These are phyloP conservation scores for Drosophila aldrichi DNA, from an alignment of 2,888 invertebrate genomes.

Conservation along the genomic window DNA sequence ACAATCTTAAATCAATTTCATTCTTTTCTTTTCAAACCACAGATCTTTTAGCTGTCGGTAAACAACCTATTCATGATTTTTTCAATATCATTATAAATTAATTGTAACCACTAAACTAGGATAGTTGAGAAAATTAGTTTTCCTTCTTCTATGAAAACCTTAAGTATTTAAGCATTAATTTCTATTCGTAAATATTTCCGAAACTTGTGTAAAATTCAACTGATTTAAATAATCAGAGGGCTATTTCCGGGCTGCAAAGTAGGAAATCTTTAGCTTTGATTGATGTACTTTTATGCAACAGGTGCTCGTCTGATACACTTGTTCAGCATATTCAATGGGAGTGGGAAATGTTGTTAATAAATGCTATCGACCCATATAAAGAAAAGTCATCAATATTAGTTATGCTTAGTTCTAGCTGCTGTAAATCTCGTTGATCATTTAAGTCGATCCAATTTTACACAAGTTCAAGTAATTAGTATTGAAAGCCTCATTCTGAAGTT, in stretches of 20 bases:
- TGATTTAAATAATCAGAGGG: neutral
- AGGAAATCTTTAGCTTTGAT: neutral
- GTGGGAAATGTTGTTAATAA: neutral
- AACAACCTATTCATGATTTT: neutral
- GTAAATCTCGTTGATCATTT: neutral
- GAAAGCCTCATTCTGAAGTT: neutral
- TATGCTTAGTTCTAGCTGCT: neutral
- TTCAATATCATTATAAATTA: neutral
- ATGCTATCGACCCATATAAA: neutral
- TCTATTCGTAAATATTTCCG: neutral
- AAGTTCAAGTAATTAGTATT: neutral
- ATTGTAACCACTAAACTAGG: neutral
- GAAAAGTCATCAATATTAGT: neutral
- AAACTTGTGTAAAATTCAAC: slow-evolving; percentile 6
- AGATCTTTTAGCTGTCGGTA: slow-evolving; percentile 5
- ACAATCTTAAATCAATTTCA: slow-evolving; percentile 34
- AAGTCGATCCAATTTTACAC: neutral
- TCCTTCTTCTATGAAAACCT: neutral
- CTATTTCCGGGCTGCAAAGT: neutral
- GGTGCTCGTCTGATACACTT: slow-evolving; percentile 5
- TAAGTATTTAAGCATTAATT: neutral
- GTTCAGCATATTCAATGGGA: neutral
- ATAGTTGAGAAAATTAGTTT: neutral
- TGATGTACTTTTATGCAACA: slow-evolving; percentile 8
- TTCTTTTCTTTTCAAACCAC: slow-evolving; percentile 35